phyloP scores from a whole-genome alignment of 2,113 vertebrate genomes.

The Spea bombifrons region DNA sequence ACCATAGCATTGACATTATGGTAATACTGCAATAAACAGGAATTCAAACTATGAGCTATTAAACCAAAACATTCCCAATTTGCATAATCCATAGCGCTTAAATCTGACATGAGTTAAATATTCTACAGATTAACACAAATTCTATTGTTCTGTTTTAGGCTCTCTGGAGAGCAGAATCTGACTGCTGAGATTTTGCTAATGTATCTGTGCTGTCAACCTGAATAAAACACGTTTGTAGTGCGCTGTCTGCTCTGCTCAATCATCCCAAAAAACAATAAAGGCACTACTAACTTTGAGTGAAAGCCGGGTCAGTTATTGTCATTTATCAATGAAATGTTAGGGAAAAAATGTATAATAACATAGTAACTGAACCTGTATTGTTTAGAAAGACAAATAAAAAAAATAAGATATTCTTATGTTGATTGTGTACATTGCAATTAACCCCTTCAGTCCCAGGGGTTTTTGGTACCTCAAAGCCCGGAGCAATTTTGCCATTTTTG shows the following conservation, averaged over 20 bases:
- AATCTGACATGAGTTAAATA: background rate
- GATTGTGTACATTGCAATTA: too few relatives aligned
- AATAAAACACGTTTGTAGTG: background rate
- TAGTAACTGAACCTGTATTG: too few relatives aligned
- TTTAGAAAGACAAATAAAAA: too few relatives aligned
- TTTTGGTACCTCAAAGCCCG: too few relatives aligned
- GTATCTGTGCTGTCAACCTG: background rate
- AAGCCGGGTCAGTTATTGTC: too few relatives aligned
- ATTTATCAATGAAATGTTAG: too few relatives aligned
- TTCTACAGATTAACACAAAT: background rate
- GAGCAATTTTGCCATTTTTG: too few relatives aligned
- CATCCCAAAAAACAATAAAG: background rate
- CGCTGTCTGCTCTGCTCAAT: background rate
- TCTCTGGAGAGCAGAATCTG: background rate
- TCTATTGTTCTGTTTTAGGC: background rate
- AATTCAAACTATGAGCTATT: background rate
- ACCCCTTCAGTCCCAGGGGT: too few relatives aligned
- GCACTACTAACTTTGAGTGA: background rate
- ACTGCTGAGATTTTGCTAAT: background rate
- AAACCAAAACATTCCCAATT: background rate
- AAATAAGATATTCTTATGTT: too few relatives aligned
- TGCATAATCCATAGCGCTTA: background rate
- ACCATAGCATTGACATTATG: too few relatives aligned
- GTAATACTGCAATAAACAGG: too few relatives aligned
- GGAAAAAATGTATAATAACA: too few relatives aligned